Conservation (phyloP, 2,113 vertebrate genomes). For the Nothobranchius furzeri region DNA sequence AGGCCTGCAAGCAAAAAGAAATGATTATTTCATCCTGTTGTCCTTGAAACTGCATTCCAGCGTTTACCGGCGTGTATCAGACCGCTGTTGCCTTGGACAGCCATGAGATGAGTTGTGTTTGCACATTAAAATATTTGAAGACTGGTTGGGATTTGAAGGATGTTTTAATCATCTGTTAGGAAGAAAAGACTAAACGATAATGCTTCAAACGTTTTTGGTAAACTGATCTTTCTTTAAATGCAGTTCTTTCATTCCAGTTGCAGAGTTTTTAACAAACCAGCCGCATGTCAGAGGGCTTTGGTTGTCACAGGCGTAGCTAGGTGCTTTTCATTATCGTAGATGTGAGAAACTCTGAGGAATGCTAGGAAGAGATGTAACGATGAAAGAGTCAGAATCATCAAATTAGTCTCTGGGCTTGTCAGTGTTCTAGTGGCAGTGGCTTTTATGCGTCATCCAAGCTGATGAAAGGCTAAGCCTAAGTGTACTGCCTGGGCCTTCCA, state of each 20-base stretch:
- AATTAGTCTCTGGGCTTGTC: background rate
- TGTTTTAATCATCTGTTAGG: background rate
- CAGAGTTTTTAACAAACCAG: background rate
- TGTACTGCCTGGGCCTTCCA: background rate
- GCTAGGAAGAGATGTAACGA: background rate
- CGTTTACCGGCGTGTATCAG: background rate
- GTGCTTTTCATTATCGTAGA: background rate
- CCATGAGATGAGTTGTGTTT: background rate
- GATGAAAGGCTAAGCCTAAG: background rate
- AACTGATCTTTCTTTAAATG: conserved; percentile 14
- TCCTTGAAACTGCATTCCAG: background rate
- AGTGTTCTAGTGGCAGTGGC: background rate
- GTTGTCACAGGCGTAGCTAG: background rate
- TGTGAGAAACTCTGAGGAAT: background rate
- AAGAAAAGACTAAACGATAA: conserved; percentile 7
- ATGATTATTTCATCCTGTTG: conserved; percentile 1
- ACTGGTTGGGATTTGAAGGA: background rate
- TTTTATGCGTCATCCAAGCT: background rate
- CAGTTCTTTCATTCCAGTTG: conserved; percentile 1
- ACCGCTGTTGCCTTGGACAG: background rate
- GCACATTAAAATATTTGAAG: background rate
- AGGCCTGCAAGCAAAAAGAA: background rate
- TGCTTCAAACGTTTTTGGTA: background rate
- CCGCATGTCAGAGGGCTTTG: background rate
- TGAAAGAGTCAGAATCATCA: background rate